Base-by-base conservation (phyloP, 92 coral and sea anemone genomes). In the Umimayanthus kanabou region DNA sequence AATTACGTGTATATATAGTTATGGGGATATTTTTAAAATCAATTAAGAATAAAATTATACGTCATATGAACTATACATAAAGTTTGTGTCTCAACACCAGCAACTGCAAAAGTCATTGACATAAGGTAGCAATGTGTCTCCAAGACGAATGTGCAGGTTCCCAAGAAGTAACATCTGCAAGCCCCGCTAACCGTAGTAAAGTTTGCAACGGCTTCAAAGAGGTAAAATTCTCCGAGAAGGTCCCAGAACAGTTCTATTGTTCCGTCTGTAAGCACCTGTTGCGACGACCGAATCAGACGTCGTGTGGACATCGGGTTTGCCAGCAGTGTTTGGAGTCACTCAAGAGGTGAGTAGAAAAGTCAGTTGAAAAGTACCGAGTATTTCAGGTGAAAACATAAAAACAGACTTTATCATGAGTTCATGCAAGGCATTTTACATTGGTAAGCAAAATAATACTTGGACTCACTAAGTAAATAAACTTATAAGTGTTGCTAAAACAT, bases 251-350 rank as follows among this genome's bases (percentile, higher is more conserved):
- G 55, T 81, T 81, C 61, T 42, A 66, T 15, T 81, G 85, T 30
- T 81, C 75, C 3, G 74, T 81, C 37, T 81, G 85, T 39, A 58
- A 81, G 53, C 69, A 64, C 15, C 75, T 81, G 43, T 20, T 81
- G 33, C 73, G 22, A 64, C 26, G 39, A 42, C 85, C 85, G 18
- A 61, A 81, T n/a, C 85, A 81, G 18, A 81, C 85, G 22, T 53
- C 85, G 15, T 80, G 84, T 13, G 84, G 84, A 16, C 84, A 80
- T 80, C 84, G 84, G 28, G 45, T 57, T 80, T 80, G 84, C n/a
- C 10, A 80, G 42, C 29, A 50, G 15, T 80, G 84, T 5, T 66
- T 80, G 22, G 71, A 80, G 45, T 33, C 45, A 1, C 43, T 80
- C 2, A 28, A 53, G 18, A 80, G 84, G 84, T 80, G 50, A 49